phyloP scores from a whole-genome alignment of 2,113 vertebrate species.

The Pedionomus torquatus region DNA sequence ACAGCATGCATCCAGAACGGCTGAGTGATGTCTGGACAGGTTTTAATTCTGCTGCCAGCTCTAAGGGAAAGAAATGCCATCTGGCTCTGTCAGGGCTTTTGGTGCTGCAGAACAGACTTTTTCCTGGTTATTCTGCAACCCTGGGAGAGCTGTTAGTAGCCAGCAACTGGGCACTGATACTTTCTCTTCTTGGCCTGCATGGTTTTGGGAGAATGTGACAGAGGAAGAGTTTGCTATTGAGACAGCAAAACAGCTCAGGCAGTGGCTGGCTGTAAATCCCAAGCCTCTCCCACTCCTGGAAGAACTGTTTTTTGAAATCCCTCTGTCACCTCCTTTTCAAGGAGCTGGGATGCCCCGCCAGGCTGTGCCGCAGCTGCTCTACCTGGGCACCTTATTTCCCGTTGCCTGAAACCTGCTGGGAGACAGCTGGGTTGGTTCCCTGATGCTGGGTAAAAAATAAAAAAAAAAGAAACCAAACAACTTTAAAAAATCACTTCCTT shows the following conservation, averaged over 20 bases:
- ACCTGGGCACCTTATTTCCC: not conserved
- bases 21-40: not conserved
- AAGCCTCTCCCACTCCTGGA: not conserved
- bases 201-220: not conserved
- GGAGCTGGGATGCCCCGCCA: rapidly evolving
- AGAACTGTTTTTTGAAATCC: not conserved
- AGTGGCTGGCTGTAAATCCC: not conserved
- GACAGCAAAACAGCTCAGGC: not conserved
- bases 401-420: not conserved
- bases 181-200: rapidly evolving
- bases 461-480: not conserved
- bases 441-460: not conserved
- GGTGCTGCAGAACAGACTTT: not conserved
- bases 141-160: not conserved
- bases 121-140: not conserved
- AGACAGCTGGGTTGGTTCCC: not conserved
- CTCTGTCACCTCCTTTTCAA: not conserved
- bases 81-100: not conserved
- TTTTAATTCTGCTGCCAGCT: not conserved
- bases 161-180: rapidly evolving
- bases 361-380: not conserved
- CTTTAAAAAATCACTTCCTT: not conserved
- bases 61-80: not conserved
- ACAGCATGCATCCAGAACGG: rapidly evolving
- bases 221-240: not conserved